Conservation (phyloP, 2,888 invertebrate genomes). For the Omphaloscelis lunosa region DNA sequence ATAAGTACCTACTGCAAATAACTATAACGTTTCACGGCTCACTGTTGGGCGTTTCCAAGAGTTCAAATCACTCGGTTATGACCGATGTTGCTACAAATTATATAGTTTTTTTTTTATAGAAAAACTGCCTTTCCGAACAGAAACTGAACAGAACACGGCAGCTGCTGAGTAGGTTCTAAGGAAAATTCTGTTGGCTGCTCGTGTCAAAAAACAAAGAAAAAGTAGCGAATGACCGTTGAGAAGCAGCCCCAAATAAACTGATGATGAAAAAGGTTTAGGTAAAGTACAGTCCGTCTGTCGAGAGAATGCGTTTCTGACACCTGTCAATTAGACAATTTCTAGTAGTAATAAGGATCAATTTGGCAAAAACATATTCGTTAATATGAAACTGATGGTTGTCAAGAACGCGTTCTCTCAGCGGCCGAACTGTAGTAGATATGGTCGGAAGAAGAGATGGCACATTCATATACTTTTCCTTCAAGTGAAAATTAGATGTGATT, state of each 20-base stretch:
- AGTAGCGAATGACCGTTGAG: neutral
- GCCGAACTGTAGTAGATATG: too few species aligned
- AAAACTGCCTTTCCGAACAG: neutral
- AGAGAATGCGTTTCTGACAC: too few species aligned
- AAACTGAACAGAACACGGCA: neutral
- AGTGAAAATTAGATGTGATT: too few species aligned
- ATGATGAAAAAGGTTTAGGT: too few species aligned
- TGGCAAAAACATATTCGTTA: too few species aligned
- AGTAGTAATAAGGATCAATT: too few species aligned
- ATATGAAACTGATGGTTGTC: too few species aligned
- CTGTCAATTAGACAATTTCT: too few species aligned
- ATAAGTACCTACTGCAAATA: neutral
- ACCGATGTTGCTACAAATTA: constrained; percentile 16
- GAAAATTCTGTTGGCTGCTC: too few species aligned
- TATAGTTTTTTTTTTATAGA: neutral
- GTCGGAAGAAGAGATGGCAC: neutral
- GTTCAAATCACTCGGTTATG: neutral
- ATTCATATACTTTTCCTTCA: too few species aligned
- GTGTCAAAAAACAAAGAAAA: neutral
- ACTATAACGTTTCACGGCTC: neutral
- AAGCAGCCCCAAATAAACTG: neutral
- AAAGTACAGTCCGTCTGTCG: neutral
- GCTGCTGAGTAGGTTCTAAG: neutral
- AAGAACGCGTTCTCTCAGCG: too few species aligned
- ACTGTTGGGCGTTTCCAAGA: neutral